A percentile compares a stretch with the other conserved stretches of the same genome.
Conservation (phyloP, 2,888 invertebrate genomes). For the Erpobdella octoculata region DNA sequence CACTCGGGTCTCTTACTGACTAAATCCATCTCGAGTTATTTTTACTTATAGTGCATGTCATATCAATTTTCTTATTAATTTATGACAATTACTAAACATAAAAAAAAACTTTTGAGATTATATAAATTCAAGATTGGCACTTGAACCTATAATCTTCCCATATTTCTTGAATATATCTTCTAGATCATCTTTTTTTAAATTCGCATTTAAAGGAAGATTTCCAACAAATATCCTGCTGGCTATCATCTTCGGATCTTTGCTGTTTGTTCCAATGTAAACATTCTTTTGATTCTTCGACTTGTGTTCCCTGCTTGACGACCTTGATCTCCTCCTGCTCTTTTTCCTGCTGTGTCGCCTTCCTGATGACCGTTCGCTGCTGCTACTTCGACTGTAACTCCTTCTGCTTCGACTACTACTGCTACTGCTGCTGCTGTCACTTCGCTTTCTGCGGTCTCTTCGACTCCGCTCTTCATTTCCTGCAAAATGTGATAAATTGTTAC, state of each 20-base stretch:
- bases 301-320: background rate
- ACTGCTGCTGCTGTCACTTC: background rate
- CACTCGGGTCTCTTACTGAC: no score
- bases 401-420: background rate
- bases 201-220: conserved; percentile 34
- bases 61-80: no score
- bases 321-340: background rate
- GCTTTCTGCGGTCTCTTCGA: background rate
- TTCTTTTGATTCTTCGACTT: background rate
- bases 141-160: conserved; percentile 37
- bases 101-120: background rate
- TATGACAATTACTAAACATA: no score
- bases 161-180: conserved; percentile 36
- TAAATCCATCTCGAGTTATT: no score
- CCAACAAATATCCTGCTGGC: conserved; percentile 38
- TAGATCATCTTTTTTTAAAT: conserved; percentile 28
- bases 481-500: no score
- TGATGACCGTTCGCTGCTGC: background rate
- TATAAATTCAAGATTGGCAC: no score
- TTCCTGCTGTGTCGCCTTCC: background rate
- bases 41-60: no score
- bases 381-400: background rate
- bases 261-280: conserved; percentile 41
- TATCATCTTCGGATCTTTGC: conserved; percentile 36
- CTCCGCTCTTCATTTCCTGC: background rate